A percentile compares a stretch with the other conserved stretches of the same genome.
phyloP scores from a whole-genome alignment of 2,888 invertebrate species.

The Drosophila rubida region DNA sequence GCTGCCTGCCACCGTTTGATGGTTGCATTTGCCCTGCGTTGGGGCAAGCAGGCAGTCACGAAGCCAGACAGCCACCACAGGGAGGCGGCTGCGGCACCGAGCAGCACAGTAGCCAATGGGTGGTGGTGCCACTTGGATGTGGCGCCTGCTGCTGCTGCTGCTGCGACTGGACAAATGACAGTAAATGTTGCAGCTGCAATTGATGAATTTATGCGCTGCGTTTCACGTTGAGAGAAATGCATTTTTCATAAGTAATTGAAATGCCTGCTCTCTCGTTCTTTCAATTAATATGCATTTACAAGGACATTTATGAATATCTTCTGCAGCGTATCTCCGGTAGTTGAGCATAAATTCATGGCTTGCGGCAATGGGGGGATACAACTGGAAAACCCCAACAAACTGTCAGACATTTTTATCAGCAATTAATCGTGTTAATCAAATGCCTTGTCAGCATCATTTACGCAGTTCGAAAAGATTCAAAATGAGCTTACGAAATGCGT shows the following conservation, averaged over 20 bases:
- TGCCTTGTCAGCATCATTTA: slow-evolving; percentile 84
- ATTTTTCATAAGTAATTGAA: slow-evolving; percentile 79
- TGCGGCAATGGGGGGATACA: background rate
- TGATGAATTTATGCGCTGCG: slow-evolving; percentile 78
- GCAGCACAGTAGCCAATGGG: slow-evolving; percentile 65
- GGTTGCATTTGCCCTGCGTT: slow-evolving; percentile 17
- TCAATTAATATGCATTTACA: slow-evolving; percentile 44
- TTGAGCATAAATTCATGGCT: slow-evolving; percentile 48
- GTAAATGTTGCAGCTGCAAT: slow-evolving; percentile 69
- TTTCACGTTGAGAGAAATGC: slow-evolving; percentile 61
- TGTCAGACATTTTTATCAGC: slow-evolving; percentile 81
- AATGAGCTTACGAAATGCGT: slow-evolving; percentile 72
- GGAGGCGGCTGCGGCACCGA: slow-evolving; percentile 4
- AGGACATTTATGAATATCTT: slow-evolving; percentile 1
- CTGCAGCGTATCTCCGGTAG: slow-evolving; percentile 60
- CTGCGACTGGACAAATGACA: slow-evolving; percentile 75
- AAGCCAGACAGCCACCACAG: slow-evolving; percentile 27
- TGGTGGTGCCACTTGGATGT: slow-evolving; percentile 38
- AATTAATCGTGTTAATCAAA: slow-evolving; percentile 84
- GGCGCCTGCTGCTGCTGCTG: slow-evolving; percentile 44
- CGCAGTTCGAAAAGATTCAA: slow-evolving; percentile 44
- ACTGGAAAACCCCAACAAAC: slow-evolving; percentile 47
- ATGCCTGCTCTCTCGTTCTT: slow-evolving; percentile 19
- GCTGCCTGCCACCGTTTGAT: slow-evolving; percentile 76
- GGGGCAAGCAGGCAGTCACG: slow-evolving; percentile 2